These are phyloP conservation scores for Sparus aurata DNA, from an alignment of 2,797 vertebrate species.

Conservation along the genomic window DNA sequence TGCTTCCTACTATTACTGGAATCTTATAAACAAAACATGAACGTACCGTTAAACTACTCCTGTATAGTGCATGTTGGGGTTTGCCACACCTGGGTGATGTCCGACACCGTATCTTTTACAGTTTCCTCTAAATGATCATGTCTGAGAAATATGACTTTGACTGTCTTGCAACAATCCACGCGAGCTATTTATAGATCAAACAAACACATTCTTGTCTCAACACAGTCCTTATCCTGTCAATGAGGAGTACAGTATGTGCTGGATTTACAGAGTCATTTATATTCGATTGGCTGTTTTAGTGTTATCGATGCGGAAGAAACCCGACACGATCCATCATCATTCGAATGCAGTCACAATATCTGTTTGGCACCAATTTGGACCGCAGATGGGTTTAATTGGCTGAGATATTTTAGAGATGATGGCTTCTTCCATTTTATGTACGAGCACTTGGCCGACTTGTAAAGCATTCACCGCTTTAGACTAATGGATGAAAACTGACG, in stretches of 20 bases:
- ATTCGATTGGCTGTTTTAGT: slow-evolving; percentile 36
- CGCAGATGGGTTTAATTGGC: slow-evolving; percentile 59
- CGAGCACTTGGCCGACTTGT: slow-evolving; percentile 30
- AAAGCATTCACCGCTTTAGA: slow-evolving; percentile 6
- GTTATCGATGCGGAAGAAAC: slow-evolving; percentile 58
- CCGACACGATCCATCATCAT: slow-evolving; percentile 67
- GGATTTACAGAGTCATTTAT: slow-evolving; percentile 44
- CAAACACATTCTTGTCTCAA: slow-evolving; percentile 16
- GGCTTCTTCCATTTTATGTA: slow-evolving; percentile 58
- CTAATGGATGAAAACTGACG: slow-evolving; percentile 4
- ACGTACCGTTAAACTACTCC: background rate
- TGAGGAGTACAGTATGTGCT: slow-evolving; percentile 34
- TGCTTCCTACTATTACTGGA: background rate
- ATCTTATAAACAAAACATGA: slow-evolving; percentile 6
- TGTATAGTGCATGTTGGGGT: background rate
- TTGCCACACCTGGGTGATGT: slow-evolving; percentile 12
- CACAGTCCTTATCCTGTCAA: slow-evolving; percentile 11
- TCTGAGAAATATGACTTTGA: slow-evolving; percentile 16
- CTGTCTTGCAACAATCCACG: slow-evolving; percentile 6
- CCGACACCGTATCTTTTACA: slow-evolving; percentile 1
- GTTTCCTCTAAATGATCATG: slow-evolving; percentile 22
- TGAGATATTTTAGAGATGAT: slow-evolving; percentile 54
- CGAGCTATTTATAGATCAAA: slow-evolving; percentile 26
- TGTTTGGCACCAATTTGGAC: slow-evolving; percentile 61
- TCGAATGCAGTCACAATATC: slow-evolving; percentile 59